Evolutionary conservation across 2,888 invertebrate species (phyloP), one percentile per base, ranked within the genome.

Genomic region (Thymelicus acteon): DNA sequence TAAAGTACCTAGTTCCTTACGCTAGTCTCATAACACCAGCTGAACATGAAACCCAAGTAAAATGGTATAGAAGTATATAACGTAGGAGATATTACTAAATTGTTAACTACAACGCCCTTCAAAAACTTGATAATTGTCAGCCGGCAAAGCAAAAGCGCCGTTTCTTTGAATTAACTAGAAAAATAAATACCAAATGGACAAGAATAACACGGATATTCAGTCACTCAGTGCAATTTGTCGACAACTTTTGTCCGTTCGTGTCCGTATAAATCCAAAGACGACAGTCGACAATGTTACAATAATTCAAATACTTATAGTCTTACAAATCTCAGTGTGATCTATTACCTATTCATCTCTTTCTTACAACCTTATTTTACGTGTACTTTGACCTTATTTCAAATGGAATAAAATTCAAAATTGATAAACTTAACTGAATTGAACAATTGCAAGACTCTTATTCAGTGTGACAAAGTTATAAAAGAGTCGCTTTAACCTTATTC

Each of bases 221-320:
- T 54, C n/a, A 62, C 13, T 19, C 40, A 52, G 15, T 61, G 47
- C 49, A 70, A 70, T 70, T 70, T 70, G 70, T 70, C 70, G 58
- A 40, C 70, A 60, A 39, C 58, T 60, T 64, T 64, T 52, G 54
- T 64, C 13, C 3, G 12, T 57, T 57, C 62, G 48, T 48, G 12
- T 63, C 62, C 62, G 57, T 48, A 68, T 57, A 67, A 67, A 61
- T 61, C 52, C 48, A 12, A 15, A 15, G 58, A 49, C 48, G 7
- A 24, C n/a, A 24, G 48, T n/a, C 39, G 6, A 70, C 52, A 63
- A 63, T 63, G 60, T 48, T 69, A 47, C 54, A 12, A 60, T 48
- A 58, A 63, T 69, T 69, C 70, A 60, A 64, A 64, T 60, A n/a
- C n/a, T n/a, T n/a, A 68, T 57, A 64, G 47, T 37, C 31, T 58